These are phyloP conservation scores for Sylvilagus bachmani DNA, from an alignment of 2,113 vertebrate species.

Conservation along the genomic window DNA sequence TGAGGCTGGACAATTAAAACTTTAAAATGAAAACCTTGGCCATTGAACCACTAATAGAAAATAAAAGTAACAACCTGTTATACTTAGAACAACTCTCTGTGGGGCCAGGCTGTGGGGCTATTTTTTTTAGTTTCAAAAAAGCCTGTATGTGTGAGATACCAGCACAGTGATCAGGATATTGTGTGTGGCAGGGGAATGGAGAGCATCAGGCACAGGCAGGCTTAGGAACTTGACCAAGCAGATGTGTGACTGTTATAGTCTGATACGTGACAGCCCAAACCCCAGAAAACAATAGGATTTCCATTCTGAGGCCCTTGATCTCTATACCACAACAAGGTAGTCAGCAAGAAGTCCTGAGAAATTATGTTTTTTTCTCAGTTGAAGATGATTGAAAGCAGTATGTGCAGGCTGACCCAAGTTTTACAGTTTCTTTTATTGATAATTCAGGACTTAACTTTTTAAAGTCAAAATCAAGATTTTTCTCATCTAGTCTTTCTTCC, in stretches of 20 bases:
- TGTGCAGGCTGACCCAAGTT: background rate
- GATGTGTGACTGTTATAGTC: background rate
- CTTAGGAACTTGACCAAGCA: background rate
- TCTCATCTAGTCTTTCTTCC: background rate
- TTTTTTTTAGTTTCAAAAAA: background rate
- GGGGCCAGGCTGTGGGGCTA: background rate
- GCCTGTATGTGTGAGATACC: background rate
- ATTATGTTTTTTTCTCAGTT: background rate
- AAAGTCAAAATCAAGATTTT: conserved; percentile 26
- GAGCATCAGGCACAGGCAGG: too few relatives aligned
- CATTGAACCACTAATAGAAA: conserved; percentile 47
- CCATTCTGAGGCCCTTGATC: background rate
- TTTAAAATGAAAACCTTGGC: conserved; percentile 15
- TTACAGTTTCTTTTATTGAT: background rate
- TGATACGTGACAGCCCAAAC: background rate
- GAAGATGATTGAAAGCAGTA: conserved; percentile 38
- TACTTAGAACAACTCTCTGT: background rate
- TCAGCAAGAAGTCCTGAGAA: background rate
- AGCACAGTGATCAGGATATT: background rate
- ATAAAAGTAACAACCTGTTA: conserved; percentile 26
- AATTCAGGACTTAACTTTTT: conserved; percentile 11
- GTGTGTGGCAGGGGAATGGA: background rate
- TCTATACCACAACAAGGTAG: background rate
- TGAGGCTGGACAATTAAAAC: background rate
- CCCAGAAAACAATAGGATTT: background rate